Conservation (phyloP, 2,797 vertebrate species). For the Sternarchorhynchus goeldii region DNA sequence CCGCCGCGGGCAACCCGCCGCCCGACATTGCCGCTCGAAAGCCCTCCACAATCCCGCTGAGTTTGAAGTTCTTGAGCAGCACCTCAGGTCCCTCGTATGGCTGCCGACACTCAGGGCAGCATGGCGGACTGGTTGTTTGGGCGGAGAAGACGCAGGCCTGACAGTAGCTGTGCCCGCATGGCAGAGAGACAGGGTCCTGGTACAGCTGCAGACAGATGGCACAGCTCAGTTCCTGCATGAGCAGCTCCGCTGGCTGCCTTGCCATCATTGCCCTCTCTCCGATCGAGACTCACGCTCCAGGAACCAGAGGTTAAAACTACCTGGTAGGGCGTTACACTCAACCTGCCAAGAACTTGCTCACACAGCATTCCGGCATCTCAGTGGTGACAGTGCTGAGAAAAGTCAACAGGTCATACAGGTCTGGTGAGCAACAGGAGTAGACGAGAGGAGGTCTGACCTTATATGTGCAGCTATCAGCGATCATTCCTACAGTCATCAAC, state of each 20-base stretch:
- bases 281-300: background rate
- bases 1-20: background rate
- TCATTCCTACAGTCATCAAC: too few relatives aligned
- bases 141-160: conserved; percentile 61
- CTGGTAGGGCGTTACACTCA: background rate
- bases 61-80: conserved; percentile 75
- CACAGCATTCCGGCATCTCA: conserved; percentile 29
- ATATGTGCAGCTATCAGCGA: too few relatives aligned
- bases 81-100: conserved; percentile 56
- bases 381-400: background rate
- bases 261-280: background rate
- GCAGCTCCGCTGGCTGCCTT: conserved; percentile 54
- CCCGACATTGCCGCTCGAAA: conserved; percentile 53
- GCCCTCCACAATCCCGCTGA: conserved; percentile 69
- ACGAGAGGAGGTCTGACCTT: background rate
- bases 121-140: conserved; percentile 1
- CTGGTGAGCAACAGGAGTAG: background rate
- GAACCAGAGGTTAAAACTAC: too few relatives aligned
- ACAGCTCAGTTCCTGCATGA: conserved; percentile 73
- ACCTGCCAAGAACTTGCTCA: background rate
- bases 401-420: background rate
- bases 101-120: conserved; percentile 73
- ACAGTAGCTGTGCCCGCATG: conserved; percentile 79
- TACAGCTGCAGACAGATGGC: conserved; percentile 74
- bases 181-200: conserved; percentile 66